These are phyloP conservation scores for Malurus elegans DNA, from an alignment of 2,113 vertebrate species.

Conservation along the genomic window DNA sequence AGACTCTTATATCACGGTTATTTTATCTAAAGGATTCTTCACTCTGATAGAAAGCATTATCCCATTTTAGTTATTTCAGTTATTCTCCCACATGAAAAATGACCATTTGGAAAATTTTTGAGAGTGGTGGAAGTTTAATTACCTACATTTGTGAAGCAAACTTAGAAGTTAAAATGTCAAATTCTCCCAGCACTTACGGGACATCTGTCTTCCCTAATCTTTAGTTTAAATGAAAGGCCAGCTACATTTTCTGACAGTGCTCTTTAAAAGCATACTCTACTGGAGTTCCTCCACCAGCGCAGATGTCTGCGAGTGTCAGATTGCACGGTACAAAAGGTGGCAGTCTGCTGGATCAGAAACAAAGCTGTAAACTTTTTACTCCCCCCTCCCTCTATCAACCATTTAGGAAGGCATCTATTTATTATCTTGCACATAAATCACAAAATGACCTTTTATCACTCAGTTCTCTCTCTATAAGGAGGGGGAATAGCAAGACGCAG, in stretches of 20 bases:
- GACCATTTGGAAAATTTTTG: rapidly evolving
- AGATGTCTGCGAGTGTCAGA: neutral
- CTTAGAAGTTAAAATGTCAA: neutral
- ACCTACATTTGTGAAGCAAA: neutral
- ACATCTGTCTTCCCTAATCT: neutral
- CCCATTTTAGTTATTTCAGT: neutral
- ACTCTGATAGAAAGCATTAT: neutral
- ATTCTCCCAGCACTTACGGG: neutral
- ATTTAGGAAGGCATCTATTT: rapidly evolving
- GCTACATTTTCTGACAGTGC: neutral
- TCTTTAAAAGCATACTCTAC: neutral
- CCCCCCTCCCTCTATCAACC: no score
- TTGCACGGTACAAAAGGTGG: rapidly evolving
- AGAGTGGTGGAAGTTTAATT: neutral
- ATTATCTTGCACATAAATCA: rapidly evolving
- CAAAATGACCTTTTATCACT: rapidly evolving
- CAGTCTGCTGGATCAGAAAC: neutral
- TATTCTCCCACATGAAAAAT: neutral
- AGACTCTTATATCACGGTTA: neutral
- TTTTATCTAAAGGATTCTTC: neutral
- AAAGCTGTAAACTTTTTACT: neutral
- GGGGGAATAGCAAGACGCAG: rapidly evolving
- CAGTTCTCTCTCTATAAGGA: neutral
- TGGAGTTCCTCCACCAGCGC: neutral
- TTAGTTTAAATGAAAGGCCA: neutral